Percentiles rank a stretch among this genome's conserved stretches.
Conservation (phyloP, 1,140 invertebrate genomes). For the Magallana angulata region DNA sequence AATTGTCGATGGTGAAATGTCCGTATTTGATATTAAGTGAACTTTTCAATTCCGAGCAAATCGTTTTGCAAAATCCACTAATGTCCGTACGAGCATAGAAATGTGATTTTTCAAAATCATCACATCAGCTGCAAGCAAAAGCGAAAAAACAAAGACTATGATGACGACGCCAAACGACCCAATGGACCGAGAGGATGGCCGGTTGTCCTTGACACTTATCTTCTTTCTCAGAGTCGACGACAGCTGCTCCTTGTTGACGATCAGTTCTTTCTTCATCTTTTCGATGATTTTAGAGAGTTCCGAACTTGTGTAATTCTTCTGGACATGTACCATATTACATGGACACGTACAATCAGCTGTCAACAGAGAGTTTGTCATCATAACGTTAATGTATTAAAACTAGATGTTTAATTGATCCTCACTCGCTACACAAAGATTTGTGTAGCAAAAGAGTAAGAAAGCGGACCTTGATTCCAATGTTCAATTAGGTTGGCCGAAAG, state of each 20-base stretch:
- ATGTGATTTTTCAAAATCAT: constrained; percentile 25
- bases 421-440: no score
- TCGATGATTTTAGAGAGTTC: background rate
- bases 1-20: background rate
- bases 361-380: background rate
- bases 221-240: constrained; percentile 25
- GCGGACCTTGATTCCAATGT: no score
- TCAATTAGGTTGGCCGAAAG: no score
- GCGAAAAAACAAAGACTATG: background rate
- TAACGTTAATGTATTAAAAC: no score
- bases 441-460: no score
- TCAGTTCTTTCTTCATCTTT: background rate
- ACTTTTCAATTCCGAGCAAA: background rate
- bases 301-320: background rate
- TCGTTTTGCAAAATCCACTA: background rate
- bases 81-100: background rate
- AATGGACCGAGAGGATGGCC: background rate
- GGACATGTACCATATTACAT: background rate
- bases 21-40: background rate
- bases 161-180: background rate
- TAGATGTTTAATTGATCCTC: no score
- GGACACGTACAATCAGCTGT: constrained; percentile 11
- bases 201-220: background rate
- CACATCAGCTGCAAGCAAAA: background rate
- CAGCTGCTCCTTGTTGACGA: background rate